Evolutionary conservation across 2,113 vertebrate species (phyloP), one percentile per base, ranked within the genome.

Genomic region (Aegotheles bennettii): DNA sequence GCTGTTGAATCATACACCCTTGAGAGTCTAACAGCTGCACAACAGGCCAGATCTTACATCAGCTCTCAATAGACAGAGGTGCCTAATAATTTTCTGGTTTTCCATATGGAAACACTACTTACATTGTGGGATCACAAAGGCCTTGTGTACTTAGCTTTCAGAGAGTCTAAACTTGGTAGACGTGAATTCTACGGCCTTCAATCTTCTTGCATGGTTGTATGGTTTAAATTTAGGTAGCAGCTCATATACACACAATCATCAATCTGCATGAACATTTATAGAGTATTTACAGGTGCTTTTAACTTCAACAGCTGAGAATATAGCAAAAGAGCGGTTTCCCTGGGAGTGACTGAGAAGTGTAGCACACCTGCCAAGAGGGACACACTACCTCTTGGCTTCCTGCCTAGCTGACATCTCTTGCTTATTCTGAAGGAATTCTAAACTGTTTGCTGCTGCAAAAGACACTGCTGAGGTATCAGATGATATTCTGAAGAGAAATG

Each of bases 391-490:
- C 40, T 93, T 29, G 51, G 26, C 29, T 95, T 95, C 78, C 89
- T 78, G 78, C 74, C 92, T 47, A n/a, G 87, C 77, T 94, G 69
- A 79, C 91, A 91, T 57, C 84, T 94, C 84, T 93, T 87, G 75
- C 88, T 95, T 50, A 11, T 73, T 63, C 89, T 80, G 84, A 87
- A 51, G 86, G 40, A 91, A 23, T 69, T 85, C 53, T 33, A 50
- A 11, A 31, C 11, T 50, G 10, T 50, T 36, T 63, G 38, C 61
- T 88, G 20, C 87, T 95, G 90, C 80, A 85, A 53, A 92, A 91
- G 50, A 95, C 51, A 11, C 12, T 70, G 77, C 61, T 84, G 63
- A 92, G 81, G 38, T 91, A 60, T 54, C 11, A 33, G 74, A 87
- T 45, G 40, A 40, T 76, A 38, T 69, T 90, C 43, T 77, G 51